phyloP scores from a whole-genome alignment of 2,888 invertebrate species.

The Pandemis cinnamomeana region DNA sequence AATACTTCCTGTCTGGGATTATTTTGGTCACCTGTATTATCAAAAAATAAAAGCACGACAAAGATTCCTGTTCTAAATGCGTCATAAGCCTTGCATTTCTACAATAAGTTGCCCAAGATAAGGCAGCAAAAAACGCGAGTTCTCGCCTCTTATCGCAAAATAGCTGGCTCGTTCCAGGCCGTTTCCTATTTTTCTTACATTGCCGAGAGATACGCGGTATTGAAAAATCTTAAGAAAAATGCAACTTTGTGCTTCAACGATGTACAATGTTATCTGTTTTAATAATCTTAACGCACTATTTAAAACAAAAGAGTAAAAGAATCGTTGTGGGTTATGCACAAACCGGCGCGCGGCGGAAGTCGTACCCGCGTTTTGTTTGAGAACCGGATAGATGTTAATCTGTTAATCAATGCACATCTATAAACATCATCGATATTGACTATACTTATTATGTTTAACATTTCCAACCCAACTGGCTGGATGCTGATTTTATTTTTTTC shows the following conservation, averaged over 20 bases:
- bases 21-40: background rate
- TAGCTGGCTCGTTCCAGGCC: slow-evolving; percentile 50
- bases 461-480: slow-evolving; percentile 19
- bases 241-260: slow-evolving; percentile 39
- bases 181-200: slow-evolving; percentile 56
- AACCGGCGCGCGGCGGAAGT: slow-evolving; percentile 30
- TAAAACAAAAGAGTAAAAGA: slow-evolving; percentile 46
- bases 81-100: slow-evolving; percentile 51
- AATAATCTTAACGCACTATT: slow-evolving; percentile 45
- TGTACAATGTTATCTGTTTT: slow-evolving; percentile 46
- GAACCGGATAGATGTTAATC: slow-evolving; percentile 38
- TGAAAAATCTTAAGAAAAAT: slow-evolving; percentile 41
- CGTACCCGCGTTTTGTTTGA: slow-evolving; percentile 38
- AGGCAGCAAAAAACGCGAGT: slow-evolving; percentile 54
- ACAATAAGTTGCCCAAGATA: slow-evolving; percentile 58
- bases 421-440: slow-evolving; percentile 39
- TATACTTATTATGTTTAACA: slow-evolving; percentile 24
- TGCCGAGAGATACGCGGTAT: slow-evolving; percentile 59
- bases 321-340: slow-evolving; percentile 40
- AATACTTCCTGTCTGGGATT: slow-evolving; percentile 35
- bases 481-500: slow-evolving; percentile 17
- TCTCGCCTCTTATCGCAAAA: slow-evolving; percentile 59
- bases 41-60: slow-evolving; percentile 45
- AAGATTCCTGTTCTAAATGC: slow-evolving; percentile 51
- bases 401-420: slow-evolving; percentile 38